Percentiles rank a stretch among this genome's conserved stretches.
Evolutionary conservation across 2,113 vertebrate genomes (phyloP).

Genomic region (Antechinus flavipes): DNA sequence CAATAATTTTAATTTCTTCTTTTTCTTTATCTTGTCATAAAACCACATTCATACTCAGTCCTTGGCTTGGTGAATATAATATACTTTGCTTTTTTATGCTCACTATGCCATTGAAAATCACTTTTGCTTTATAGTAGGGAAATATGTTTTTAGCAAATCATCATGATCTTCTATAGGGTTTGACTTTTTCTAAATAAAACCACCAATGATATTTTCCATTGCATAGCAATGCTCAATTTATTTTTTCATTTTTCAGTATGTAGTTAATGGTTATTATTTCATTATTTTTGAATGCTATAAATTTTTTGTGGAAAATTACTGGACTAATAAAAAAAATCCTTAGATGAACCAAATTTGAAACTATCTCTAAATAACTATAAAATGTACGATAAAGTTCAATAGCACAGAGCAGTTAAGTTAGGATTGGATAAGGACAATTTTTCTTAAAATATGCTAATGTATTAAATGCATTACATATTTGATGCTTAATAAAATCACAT

Average conservation of each 20-base stretch:
- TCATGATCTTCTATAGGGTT: background rate
- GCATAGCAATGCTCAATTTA: slow-evolving; percentile 43
- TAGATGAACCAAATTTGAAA: slow-evolving; percentile 69
- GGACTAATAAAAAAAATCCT: slow-evolving; percentile 70
- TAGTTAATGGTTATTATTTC: slow-evolving; percentile 67
- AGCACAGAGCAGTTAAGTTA: slow-evolving; percentile 49
- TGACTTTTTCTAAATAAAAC: slow-evolving; percentile 39
- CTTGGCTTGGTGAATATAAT: background rate
- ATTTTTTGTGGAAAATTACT: slow-evolving; percentile 65
- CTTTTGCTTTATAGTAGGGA: background rate
- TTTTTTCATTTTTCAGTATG: slow-evolving; percentile 53
- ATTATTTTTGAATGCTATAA: slow-evolving; percentile 69
- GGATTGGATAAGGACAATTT: slow-evolving; percentile 66
- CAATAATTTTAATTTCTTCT: slow-evolving; percentile 1
- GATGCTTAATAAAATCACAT: slow-evolving; percentile 76
- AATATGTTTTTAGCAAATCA: background rate
- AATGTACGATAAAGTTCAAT: slow-evolving; percentile 71
- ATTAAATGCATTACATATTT: slow-evolving; percentile 74
- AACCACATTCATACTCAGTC: background rate
- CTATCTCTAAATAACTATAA: slow-evolving; percentile 53
- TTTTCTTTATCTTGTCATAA: slow-evolving; percentile 17
- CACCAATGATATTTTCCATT: slow-evolving; percentile 18
- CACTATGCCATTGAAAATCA: background rate
- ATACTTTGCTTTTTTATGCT: background rate
- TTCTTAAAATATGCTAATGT: slow-evolving; percentile 66